Evolutionary conservation across 1,140 invertebrate genomes (phyloP).

Genomic region (Drosophila repleta): DNA sequence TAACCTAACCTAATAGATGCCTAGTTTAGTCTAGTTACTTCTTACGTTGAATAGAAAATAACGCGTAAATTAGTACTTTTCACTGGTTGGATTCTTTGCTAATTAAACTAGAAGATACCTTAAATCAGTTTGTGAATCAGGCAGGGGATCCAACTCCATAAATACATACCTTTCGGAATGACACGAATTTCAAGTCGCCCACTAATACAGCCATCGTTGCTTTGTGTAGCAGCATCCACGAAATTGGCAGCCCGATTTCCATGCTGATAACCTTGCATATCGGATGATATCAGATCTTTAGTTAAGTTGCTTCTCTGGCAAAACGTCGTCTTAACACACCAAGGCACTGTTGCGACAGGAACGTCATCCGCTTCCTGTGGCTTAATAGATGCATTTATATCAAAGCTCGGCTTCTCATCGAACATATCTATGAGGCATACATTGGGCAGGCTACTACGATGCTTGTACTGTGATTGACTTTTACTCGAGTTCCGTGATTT

Average conservation of each 20-base stretch:
- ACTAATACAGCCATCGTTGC: conserved; percentile 87
- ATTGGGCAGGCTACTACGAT: conserved; percentile 76
- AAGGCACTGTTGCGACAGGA: conserved; percentile 29
- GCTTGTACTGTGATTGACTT: conserved; percentile 40
- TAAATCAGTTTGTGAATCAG: no score
- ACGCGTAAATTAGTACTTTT: no score
- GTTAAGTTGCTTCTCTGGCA: conserved; percentile 42
- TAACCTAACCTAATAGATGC: no score
- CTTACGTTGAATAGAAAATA: no score
- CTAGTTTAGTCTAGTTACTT: no score
- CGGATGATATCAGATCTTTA: not conserved
- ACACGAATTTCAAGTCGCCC: conserved; percentile 93
- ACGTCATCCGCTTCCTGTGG: not conserved
- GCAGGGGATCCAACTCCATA: no score
- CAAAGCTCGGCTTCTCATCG: conserved; percentile 27
- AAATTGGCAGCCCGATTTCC: not conserved
- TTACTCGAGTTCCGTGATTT: conserved; percentile 34
- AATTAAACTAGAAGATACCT: no score
- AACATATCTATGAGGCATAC: conserved; percentile 59
- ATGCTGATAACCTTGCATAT: not conserved
- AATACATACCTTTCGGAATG: conserved; percentile 85
- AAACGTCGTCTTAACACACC: conserved; percentile 55
- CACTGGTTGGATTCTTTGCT: no score
- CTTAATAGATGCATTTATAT: not conserved
- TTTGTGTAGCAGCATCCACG: conserved; percentile 27